Percentiles rank a stretch among this genome's conserved stretches.
phyloP scores from a whole-genome alignment of 2,888 invertebrate species.

The Philhelius pedissequus region DNA sequence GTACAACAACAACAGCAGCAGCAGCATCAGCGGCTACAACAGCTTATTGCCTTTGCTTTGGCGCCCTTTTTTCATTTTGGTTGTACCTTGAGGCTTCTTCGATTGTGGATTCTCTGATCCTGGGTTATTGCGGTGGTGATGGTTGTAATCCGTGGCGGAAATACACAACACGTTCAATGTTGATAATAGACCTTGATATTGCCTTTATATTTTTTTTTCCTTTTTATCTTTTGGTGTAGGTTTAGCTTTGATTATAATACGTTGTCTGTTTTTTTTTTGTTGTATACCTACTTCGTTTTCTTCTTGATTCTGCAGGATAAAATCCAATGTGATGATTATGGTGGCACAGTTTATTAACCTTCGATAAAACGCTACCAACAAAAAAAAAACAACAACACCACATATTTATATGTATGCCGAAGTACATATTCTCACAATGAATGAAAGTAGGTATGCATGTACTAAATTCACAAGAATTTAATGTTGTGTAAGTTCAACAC shows the following conservation, averaged over 20 bases:
- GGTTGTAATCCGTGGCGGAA: conserved; percentile 52
- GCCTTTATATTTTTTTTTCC: conserved; percentile 17
- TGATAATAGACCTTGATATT: conserved; percentile 59
- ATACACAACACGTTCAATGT: conserved; percentile 57
- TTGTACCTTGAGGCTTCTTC: not conserved
- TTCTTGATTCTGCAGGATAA: conserved; percentile 15
- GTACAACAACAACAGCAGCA: not conserved
- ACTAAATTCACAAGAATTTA: no score
- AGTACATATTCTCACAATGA: no score
- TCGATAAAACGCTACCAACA: conserved; percentile 4
- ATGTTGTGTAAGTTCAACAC: no score
- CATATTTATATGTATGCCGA: no score
- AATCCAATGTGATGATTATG: conserved; percentile 62
- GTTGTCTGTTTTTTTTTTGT: conserved; percentile 27
- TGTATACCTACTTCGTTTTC: no score
- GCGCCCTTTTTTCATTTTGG: conserved; percentile 1
- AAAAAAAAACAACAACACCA: no score
- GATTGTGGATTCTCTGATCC: not conserved
- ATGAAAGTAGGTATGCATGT: no score
- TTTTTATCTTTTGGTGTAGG: conserved; percentile 36
- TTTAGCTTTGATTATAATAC: conserved; percentile 43
- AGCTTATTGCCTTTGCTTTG: conserved; percentile 50
- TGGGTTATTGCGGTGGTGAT: not conserved
- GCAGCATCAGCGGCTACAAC: conserved; percentile 37
- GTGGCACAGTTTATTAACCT: conserved; percentile 63